Evolutionary conservation across 2,113 vertebrate species (phyloP), one percentile per base, ranked within the genome.

Genomic region (Alligator sinensis): DNA sequence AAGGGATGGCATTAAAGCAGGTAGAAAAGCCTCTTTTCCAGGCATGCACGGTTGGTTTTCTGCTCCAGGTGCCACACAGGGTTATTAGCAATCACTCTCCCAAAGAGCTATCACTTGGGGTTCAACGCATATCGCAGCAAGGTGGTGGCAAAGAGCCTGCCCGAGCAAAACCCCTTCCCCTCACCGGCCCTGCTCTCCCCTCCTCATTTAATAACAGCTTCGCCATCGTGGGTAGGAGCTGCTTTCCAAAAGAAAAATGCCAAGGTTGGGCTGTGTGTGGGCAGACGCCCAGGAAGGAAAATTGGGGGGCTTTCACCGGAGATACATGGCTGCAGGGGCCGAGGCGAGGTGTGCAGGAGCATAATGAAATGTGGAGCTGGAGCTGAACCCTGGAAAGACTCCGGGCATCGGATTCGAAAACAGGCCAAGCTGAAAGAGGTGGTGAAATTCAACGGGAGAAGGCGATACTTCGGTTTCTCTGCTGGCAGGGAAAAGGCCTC

Each of bases 161-260:
- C 30, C 11, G 17, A 34, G 66, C 6, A 30, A 12, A 70, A 34
- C 18, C n/a, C 68, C 68, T 21, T 70, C 34, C 30, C 18, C 68
- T 70, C 75, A 16, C 16, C 30, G 58, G 5, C 24, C 27, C 28
- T 24, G 38, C 38, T 1, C 28, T 30, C 10, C 76, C 34, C 60
- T 54, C 77, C 27, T 66, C 27, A 1, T 74, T 62, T 25, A 54
- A 4, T 66, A 77, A 16, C 1, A 1, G 9, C 55, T 1, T 5
- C 2, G 4, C 9, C 2, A 2, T 11, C 13, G 9, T 28, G 17
- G 60, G 64, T 28, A 76, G 75, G 30, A 54, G 57, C 18, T 0
- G 0, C 5, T 80, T 2, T 38, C 28, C 9, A 25, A 88, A 64
- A 77, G 38, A 86, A 57, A 21, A 0, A 1, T 2, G 3, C 4